phyloP scores from a whole-genome alignment of 2,113 vertebrate genomes.

The Passer montanus region DNA sequence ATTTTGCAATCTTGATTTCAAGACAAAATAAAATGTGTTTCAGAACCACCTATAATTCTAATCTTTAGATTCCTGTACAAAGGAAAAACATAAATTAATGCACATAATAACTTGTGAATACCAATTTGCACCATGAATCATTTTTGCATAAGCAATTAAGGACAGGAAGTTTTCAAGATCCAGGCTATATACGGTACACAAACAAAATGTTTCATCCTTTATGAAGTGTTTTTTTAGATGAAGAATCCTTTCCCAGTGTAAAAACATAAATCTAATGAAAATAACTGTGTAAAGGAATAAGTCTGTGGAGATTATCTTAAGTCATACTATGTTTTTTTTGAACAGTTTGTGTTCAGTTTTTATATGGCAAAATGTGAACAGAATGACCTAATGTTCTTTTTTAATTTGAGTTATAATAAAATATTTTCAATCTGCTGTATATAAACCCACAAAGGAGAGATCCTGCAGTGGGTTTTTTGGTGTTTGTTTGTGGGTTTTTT shows the following conservation, averaged over 20 bases:
- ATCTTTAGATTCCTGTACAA: not conserved
- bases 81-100: not conserved
- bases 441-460: not conserved
- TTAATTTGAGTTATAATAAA: slow-evolving; percentile 50
- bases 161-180: slow-evolving; percentile 36
- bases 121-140: slow-evolving; percentile 18
- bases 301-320: not conserved
- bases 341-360: slow-evolving; percentile 26
- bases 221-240: slow-evolving; percentile 25
- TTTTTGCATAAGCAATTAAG: slow-evolving; percentile 43
- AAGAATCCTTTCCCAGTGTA: not conserved
- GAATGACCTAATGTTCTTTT: slow-evolving; percentile 44
- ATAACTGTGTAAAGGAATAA: not conserved
- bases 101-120: not conserved
- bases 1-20: slow-evolving; percentile 7
- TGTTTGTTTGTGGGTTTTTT: not conserved
- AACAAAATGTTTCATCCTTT: slow-evolving; percentile 39
- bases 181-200: slow-evolving; percentile 31
- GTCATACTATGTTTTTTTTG: not conserved
- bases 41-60: not conserved
- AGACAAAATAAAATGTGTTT: not conserved
- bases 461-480: not conserved
- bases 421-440: slow-evolving; percentile 41
- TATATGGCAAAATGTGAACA: slow-evolving; percentile 42
- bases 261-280: slow-evolving; percentile 15